Base-by-base conservation (phyloP, 2,888 invertebrate genomes). In the Chymomyza caudatula region DNA sequence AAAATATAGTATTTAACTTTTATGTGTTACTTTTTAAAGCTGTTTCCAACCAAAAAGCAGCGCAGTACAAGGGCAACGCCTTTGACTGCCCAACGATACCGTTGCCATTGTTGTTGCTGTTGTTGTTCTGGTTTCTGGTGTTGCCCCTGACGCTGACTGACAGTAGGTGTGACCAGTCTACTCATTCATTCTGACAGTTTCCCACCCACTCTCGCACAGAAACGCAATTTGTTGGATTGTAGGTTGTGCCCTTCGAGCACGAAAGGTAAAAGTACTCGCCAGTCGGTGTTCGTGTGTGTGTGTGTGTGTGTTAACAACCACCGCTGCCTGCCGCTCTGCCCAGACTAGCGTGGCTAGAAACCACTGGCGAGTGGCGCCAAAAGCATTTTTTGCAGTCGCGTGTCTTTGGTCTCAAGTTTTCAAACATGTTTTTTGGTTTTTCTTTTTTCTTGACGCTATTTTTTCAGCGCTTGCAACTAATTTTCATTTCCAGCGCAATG, bases 121-220 rank as follows among this genome's bases (percentile, higher is more conserved):
- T 66, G 63, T 51, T 60, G 44, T 61, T 60, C 72, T 29, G 69
- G 65, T 63, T 59, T 56, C 43, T 65, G 47, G 56, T 37, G 53
- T 15, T 72, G 72, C 68, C 77, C 69, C 65, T 47, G 58, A 62
- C 71, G 73, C 86, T 88, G 88, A 87, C 86, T 87, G 88, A 81
- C 86, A 83, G 88, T 88, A 87, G 88, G 88, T 86, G 88, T 88
- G 89, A 87, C 87, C 87, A 77, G 77, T 84, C 84, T 82, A 87
- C 87, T 89, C 88, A 88, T 84, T 89, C 89, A 88, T 89, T 88
- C 86, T 87, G 87, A 88, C 89, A 88, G 79, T 81, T 80, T 77
- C 79, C 88, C 88, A 87, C 88, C 88, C 89, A 88, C 89, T 81
- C 80, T 79, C 69, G 84, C 77, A 37, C 85, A 84, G 73, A 77